phyloP scores from a whole-genome alignment of 2,888 invertebrate species.

The Plebejus argus region DNA sequence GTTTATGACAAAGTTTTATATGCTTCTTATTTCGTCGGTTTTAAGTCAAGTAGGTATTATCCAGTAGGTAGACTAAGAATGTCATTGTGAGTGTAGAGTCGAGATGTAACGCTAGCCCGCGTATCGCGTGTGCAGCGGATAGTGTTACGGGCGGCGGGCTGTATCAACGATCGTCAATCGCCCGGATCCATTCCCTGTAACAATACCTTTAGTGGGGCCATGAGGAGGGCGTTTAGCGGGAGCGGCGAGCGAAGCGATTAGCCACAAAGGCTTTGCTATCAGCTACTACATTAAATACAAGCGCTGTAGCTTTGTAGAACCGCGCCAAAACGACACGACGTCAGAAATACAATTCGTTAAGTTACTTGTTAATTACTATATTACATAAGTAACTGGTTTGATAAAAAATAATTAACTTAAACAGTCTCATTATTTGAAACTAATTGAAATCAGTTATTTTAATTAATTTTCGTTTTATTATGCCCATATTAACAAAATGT shows the following conservation, averaged over 20 bases:
- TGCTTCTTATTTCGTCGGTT: too few relatives aligned
- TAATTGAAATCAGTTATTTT: background rate
- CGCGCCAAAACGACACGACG: background rate
- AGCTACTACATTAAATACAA: too few relatives aligned
- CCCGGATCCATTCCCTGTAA: slow-evolving; percentile 77
- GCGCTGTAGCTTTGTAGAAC: too few relatives aligned
- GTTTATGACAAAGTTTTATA: too few relatives aligned
- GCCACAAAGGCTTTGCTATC: too few relatives aligned
- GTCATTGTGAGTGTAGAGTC: slow-evolving; percentile 41
- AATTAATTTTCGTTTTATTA: background rate
- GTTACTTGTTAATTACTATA: too few relatives aligned
- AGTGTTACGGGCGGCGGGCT: slow-evolving; percentile 74
- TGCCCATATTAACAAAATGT: too few relatives aligned
- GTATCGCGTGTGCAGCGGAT: slow-evolving; percentile 74
- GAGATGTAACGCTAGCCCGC: slow-evolving; percentile 76
- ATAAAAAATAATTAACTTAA: background rate
- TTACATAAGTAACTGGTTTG: too few relatives aligned
- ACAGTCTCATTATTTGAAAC: background rate
- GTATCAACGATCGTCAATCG: slow-evolving; percentile 80
- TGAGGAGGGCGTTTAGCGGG: slow-evolving; percentile 43
- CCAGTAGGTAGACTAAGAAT: background rate
- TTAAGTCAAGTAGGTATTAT: background rate
- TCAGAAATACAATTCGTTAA: too few relatives aligned
- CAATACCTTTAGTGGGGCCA: slow-evolving; percentile 68
- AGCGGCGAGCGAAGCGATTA: slow-evolving; percentile 32